Conservation (phyloP, 2,888 invertebrate species). For the Encarsia formosa region DNA sequence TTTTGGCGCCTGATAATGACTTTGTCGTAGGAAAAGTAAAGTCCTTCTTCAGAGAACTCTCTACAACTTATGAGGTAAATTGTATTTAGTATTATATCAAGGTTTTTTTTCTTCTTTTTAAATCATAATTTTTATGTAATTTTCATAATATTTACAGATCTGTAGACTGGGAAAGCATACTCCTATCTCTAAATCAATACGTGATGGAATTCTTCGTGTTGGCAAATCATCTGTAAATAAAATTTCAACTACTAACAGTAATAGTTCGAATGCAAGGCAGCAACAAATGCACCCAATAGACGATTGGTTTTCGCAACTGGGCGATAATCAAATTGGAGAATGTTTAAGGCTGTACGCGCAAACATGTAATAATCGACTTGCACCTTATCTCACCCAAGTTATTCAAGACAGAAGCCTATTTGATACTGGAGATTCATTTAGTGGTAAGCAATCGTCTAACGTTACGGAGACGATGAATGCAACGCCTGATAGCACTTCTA, state of each 20-base stretch:
- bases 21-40: slow-evolving; percentile 73
- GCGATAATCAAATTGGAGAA: slow-evolving; percentile 74
- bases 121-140: background rate
- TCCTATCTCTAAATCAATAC: slow-evolving; percentile 76
- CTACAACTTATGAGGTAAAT: slow-evolving; percentile 80
- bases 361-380: slow-evolving; percentile 71
- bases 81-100: background rate
- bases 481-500: slow-evolving; percentile 47
- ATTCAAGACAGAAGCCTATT: slow-evolving; percentile 70
- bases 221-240: slow-evolving; percentile 64
- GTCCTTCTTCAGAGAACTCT: slow-evolving; percentile 88
- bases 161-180: slow-evolving; percentile 91
- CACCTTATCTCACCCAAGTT: slow-evolving; percentile 71
- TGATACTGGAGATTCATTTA: slow-evolving; percentile 61
- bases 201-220: slow-evolving; percentile 85
- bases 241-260: slow-evolving; percentile 10
- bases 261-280: background rate
- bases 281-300: slow-evolving; percentile 58
- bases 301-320: slow-evolving; percentile 85
- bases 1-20: slow-evolving; percentile 90
- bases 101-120: background rate
- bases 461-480: slow-evolving; percentile 52
- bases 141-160: slow-evolving; percentile 53
- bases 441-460: slow-evolving; percentile 48
- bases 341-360: slow-evolving; percentile 85